Evolutionary conservation across 2,888 invertebrate genomes (phyloP).

Genomic region (Dasysyrphus albostriatus): DNA sequence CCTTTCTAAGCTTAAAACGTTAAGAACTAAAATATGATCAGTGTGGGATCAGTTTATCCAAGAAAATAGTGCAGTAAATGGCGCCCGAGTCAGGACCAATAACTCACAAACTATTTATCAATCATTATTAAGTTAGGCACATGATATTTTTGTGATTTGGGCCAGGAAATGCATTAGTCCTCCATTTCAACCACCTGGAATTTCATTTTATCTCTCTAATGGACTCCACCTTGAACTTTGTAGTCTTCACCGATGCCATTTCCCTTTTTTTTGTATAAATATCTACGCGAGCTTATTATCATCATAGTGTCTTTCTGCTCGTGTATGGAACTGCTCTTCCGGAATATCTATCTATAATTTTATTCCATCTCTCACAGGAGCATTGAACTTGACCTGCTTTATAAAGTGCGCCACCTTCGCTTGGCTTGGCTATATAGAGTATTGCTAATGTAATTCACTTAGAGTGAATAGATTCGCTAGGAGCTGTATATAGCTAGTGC

Average conservation of each 20-base stretch:
- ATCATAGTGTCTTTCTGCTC: slow-evolving; percentile 13
- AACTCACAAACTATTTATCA: too few species aligned
- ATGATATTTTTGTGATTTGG: too few species aligned
- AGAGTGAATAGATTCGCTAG: slow-evolving; percentile 38
- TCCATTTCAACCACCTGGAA: neutral
- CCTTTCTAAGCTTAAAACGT: too few species aligned
- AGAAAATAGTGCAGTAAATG: too few species aligned
- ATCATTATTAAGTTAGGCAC: too few species aligned
- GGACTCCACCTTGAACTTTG: slow-evolving; percentile 70
- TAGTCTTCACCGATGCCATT: neutral
- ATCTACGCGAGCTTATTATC: slow-evolving; percentile 14
- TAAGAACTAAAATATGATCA: too few species aligned
- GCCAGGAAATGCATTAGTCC: neutral
- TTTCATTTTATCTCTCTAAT: slow-evolving; percentile 58
- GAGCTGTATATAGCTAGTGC: neutral
- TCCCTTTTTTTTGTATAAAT: neutral
- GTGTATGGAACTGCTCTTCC: neutral
- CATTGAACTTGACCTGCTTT: slow-evolving; percentile 69
- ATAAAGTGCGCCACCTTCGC: slow-evolving; percentile 31
- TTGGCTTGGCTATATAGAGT: slow-evolving; percentile 31
- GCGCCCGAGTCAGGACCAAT: too few species aligned
- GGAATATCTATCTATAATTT: slow-evolving; percentile 7
- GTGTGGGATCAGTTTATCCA: too few species aligned
- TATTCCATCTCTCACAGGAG: slow-evolving; percentile 23
- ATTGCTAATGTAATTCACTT: slow-evolving; percentile 70